Evolutionary conservation across 2,113 vertebrate species (phyloP).

Genomic region (Brachionichthys hirsutus): DNA sequence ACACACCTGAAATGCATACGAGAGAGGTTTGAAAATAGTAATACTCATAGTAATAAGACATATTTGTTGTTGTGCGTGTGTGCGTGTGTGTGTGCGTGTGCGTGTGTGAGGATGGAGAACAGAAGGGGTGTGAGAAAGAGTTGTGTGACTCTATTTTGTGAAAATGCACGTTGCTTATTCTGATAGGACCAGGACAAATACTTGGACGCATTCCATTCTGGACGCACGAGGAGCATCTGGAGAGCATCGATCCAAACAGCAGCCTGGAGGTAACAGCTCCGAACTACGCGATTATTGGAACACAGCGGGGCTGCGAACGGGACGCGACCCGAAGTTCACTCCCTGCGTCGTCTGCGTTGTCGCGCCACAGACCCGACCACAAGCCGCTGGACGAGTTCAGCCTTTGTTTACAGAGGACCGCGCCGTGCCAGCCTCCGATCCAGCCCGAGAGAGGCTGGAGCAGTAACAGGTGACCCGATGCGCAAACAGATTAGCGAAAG

Average conservation of each 20-base stretch:
- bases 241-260: conserved; percentile 15
- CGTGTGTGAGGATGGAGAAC: conserved; percentile 39
- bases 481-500: conserved; percentile 44
- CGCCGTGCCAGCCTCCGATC: conserved; percentile 16
- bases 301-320: conserved; percentile 16
- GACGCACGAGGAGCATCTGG: conserved; percentile 19
- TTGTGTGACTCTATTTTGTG: conserved; percentile 49
- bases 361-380: conserved; percentile 44
- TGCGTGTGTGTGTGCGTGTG: conserved; percentile 32
- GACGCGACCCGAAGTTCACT: conserved; percentile 52
- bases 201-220: conserved; percentile 22
- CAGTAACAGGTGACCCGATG: conserved; percentile 65
- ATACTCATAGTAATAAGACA: background rate
- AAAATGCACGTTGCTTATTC: conserved; percentile 39
- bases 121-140: conserved; percentile 45
- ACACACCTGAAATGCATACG: conserved; percentile 18
- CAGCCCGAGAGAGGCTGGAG: conserved; percentile 19
- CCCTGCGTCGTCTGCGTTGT: conserved; percentile 44
- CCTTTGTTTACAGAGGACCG: conserved; percentile 69
- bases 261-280: conserved; percentile 49
- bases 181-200: conserved; percentile 27
- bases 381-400: conserved; percentile 45
- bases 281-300: background rate
- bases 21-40: background rate
- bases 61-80: conserved; percentile 13